A percentile compares a stretch with the other conserved stretches of the same genome.
Evolutionary conservation across 1,140 invertebrate species (phyloP).

Genomic region (Conopomorpha cramerella): DNA sequence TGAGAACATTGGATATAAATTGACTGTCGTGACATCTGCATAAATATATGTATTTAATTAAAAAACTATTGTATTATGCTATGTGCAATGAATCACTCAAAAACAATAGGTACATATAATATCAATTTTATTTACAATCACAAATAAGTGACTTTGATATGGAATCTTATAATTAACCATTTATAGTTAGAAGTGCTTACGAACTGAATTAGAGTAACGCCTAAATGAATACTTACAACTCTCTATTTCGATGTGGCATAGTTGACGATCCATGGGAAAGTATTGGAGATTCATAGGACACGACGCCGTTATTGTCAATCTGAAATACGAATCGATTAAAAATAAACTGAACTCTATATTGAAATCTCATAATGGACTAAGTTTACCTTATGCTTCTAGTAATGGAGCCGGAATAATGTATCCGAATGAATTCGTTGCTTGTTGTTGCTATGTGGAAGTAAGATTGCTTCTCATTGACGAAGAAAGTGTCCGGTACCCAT

Average conservation of each 20-base stretch:
- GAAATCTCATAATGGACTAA: slow-evolving; percentile 1
- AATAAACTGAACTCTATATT: not conserved
- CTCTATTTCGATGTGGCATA: slow-evolving; percentile 97
- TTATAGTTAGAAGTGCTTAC: too few relatives aligned
- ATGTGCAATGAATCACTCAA: too few relatives aligned
- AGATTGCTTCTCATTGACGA: slow-evolving; percentile 97
- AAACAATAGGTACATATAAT: too few relatives aligned
- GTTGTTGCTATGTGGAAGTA: slow-evolving; percentile 98
- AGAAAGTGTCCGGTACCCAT: slow-evolving; percentile 98
- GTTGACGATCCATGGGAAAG: slow-evolving; percentile 96
- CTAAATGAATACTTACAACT: slow-evolving; percentile 98
- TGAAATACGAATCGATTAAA: slow-evolving; percentile 53
- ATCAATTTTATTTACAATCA: too few relatives aligned
- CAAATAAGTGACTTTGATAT: too few relatives aligned
- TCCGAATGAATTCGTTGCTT: slow-evolving; percentile 96
- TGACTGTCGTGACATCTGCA: too few relatives aligned
- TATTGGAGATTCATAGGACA: slow-evolving; percentile 98
- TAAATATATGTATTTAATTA: too few relatives aligned
- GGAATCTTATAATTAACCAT: too few relatives aligned
- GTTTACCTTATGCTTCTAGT: slow-evolving; percentile 94
- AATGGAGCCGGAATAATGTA: slow-evolving; percentile 92
- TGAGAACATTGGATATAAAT: too few relatives aligned
- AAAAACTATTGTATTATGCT: too few relatives aligned
- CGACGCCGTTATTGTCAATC: slow-evolving; percentile 95
- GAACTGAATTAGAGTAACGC: too few relatives aligned